Base-by-base conservation (phyloP, 2,797 vertebrate species). In the Microctenopoma lineatum region DNA sequence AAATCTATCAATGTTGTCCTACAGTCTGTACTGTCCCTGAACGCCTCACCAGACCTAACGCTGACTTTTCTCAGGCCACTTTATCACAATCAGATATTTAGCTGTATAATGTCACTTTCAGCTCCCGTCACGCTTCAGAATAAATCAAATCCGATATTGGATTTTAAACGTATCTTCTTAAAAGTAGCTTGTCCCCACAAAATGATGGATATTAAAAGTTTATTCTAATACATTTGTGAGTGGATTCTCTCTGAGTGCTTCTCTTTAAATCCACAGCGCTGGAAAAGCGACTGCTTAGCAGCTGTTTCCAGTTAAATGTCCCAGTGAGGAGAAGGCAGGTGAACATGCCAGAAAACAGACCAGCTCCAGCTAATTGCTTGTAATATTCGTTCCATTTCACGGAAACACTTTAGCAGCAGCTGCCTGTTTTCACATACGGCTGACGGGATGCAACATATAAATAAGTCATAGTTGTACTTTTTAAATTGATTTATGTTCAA, bases 221-320 rank as follows among this genome's bases (percentile, higher is more conserved):
- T 46, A 38, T 54, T 41, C 13, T 2, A 15, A 13, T 14, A 4
- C 14, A 25, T 45, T 53, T 56, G 13, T 60, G 15, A 48, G 21
- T 0, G 9, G 7, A 26, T 54, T 64, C 34, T 63, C 13, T 47
- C 57, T 14, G 3, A 54, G 32, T 25, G 26, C 6, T 26, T 51
- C 55, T 59, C 13, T 57, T 36, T 66, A 39, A 16, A 25, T 58
- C 2, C 25, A 1, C 16, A 2, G 36, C 1, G 18, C 57, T 32
- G 42, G 32, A 26, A 46, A 66, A 60, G 29, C 12, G 3, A 32
- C 64, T 48, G 21, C 38, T 12, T 2, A 25, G 14, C 83, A 79
- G 69, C 79, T 89, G 87, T 44, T 85, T 70, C 42, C 48, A 63
- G 65, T 90, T 83, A 70, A 66, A 65, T 60, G 73, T 65, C 68